These are phyloP conservation scores for Ophiodon elongatus DNA, from an alignment of 2,113 vertebrate genomes.

Conservation along the genomic window DNA sequence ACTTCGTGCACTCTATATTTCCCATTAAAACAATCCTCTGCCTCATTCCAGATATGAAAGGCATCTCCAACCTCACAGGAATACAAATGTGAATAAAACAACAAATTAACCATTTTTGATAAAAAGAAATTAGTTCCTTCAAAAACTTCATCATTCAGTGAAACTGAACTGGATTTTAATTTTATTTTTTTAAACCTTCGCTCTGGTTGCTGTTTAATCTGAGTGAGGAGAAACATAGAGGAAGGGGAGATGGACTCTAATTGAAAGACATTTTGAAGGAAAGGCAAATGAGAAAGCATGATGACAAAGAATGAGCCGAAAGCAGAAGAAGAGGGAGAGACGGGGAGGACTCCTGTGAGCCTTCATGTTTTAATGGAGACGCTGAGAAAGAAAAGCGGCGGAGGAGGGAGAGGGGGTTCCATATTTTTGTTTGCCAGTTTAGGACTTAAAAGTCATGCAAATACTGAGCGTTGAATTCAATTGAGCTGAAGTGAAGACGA, in stretches of 20 bases:
- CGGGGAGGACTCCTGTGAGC: neutral
- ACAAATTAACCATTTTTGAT: too few relatives aligned
- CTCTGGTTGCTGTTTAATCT: neutral
- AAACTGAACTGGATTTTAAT: too few relatives aligned
- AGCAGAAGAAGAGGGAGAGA: neutral
- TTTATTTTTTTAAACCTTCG: neutral
- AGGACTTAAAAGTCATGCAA: neutral
- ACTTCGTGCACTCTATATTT: neutral
- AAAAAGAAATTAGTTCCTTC: too few relatives aligned
- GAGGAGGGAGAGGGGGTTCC: neutral
- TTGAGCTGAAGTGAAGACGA: neutral
- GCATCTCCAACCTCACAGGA: neutral
- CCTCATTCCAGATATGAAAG: neutral
- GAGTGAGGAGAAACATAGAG: neutral
- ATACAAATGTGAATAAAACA: too few relatives aligned
- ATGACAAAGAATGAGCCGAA: neutral
- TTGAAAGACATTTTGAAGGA: conserved; percentile 16
- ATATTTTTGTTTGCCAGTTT: neutral
- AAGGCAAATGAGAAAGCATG: neutral
- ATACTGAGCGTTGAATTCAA: neutral
- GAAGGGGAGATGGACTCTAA: neutral
- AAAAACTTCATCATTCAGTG: too few relatives aligned
- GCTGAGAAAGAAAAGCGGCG: neutral
- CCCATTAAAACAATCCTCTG: neutral
- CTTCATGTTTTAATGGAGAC: neutral